Conservation (phyloP, 2,888 invertebrate genomes). For the Anticlea derivata region DNA sequence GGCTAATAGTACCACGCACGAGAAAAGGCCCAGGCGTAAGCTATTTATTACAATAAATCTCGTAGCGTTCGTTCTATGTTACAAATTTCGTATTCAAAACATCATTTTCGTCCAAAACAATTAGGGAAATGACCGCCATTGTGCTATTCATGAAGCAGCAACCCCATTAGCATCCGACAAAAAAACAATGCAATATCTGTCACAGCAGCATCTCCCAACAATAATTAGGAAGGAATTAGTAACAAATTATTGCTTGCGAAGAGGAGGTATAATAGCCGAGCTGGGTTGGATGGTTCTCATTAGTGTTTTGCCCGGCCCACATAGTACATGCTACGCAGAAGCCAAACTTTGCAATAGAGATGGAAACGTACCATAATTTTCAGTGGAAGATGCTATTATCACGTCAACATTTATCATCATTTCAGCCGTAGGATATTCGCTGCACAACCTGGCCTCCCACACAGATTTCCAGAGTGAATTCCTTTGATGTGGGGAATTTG, state of each 20-base stretch:
- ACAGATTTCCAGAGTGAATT: too few relatives aligned
- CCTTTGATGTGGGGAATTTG: too few relatives aligned
- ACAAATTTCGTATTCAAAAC: neutral
- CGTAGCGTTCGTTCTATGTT: too few relatives aligned
- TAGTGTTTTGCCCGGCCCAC: slow-evolving; percentile 68
- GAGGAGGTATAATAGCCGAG: slow-evolving; percentile 67
- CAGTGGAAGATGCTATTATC: too few relatives aligned
- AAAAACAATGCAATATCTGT: slow-evolving; percentile 35
- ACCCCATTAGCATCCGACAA: slow-evolving; percentile 19
- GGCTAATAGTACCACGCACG: too few relatives aligned
- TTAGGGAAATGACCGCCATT: slow-evolving; percentile 13
- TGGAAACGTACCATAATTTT: too few relatives aligned
- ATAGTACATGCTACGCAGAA: slow-evolving; percentile 41
- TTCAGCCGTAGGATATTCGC: too few relatives aligned
- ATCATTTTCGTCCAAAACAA: slow-evolving; percentile 9
- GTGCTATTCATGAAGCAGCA: slow-evolving; percentile 9
- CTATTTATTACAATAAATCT: too few relatives aligned
- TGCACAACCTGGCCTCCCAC: too few relatives aligned
- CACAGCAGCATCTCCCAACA: slow-evolving; percentile 49
- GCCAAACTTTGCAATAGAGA: neutral
- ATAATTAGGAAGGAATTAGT: slow-evolving; percentile 77
- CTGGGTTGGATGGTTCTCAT: slow-evolving; percentile 73
- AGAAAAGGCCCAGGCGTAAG: too few relatives aligned
- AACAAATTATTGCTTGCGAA: slow-evolving; percentile 76
- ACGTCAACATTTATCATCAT: too few relatives aligned